phyloP scores from a whole-genome alignment of 2,797 vertebrate genomes.

The Petrocephalus sullivani region DNA sequence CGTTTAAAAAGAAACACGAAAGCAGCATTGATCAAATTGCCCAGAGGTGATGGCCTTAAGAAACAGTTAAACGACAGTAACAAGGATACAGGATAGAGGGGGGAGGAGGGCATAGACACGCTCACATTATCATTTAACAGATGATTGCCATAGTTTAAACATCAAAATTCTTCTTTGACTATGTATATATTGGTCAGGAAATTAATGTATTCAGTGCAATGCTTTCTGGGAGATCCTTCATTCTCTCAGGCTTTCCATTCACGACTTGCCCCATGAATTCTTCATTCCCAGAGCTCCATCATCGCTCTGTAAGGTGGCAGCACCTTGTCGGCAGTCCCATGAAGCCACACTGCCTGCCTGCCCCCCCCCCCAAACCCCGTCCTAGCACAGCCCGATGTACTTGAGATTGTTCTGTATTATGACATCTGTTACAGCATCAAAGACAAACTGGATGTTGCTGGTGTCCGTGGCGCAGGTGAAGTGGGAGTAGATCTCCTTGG shows the following conservation, averaged over 20 bases:
- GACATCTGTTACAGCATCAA: conserved; percentile 98
- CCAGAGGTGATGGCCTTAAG: not conserved
- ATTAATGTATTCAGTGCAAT: conserved; percentile 62
- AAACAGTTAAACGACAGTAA: conserved; percentile 38
- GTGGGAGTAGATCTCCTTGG: conserved; percentile 99
- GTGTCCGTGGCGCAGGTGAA: conserved; percentile 99
- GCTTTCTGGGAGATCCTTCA: conserved; percentile 30
- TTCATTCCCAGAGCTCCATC: not conserved
- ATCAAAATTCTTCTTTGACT: conserved; percentile 34
- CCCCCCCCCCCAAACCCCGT: conserved; percentile 38
- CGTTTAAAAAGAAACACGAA: not conserved
- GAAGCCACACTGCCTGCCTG: not conserved
- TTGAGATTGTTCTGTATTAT: conserved; percentile 99
- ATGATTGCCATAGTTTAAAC: conserved; percentile 55
- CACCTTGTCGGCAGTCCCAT: not conserved
- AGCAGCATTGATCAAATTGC: conserved; percentile 10
- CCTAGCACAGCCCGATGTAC: conserved; percentile 98
- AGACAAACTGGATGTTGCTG: conserved; percentile 99
- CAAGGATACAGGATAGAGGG: not conserved
- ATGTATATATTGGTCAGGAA: conserved; percentile 50
- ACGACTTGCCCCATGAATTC: conserved; percentile 7
- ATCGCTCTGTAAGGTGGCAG: not conserved
- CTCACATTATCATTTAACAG: conserved; percentile 1
- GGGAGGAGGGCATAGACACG: not conserved
- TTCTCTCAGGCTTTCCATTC: conserved; percentile 43